Percentiles rank a stretch among this genome's conserved stretches.
Conservation (phyloP, 2,113 vertebrate genomes). For the Brachypteracias leptosomus region DNA sequence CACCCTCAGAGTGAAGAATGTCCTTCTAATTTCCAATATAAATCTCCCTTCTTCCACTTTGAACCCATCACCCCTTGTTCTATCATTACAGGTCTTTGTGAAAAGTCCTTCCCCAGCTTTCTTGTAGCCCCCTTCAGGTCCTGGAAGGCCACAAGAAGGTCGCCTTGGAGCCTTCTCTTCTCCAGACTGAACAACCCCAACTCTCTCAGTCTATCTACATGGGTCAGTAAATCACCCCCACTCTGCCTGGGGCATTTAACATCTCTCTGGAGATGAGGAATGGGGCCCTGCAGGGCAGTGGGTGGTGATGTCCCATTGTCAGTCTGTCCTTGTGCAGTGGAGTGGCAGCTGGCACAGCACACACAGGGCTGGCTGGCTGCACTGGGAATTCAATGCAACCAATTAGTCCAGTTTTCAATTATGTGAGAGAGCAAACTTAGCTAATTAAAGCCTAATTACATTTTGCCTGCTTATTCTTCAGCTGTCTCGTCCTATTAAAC, state of each 20-base stretch:
- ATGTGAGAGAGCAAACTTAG: conserved; percentile 2
- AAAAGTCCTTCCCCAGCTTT: too few species aligned
- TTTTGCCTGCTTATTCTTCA: conserved; percentile 30
- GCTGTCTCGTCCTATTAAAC: conserved; percentile 35
- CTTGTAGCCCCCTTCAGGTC: too few species aligned
- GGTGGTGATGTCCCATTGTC: background rate
- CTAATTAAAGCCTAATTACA: conserved; percentile 57
- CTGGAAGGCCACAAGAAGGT: too few species aligned
- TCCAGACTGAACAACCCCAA: too few species aligned
- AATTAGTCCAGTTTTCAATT: conserved; percentile 54
- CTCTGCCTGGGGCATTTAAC: background rate
- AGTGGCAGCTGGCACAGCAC: background rate
- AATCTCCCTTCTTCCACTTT: too few species aligned
- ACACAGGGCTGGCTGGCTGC: background rate
- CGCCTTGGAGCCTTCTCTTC: too few species aligned
- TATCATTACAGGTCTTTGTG: too few species aligned
- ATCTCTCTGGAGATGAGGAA: background rate
- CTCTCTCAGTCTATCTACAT: too few species aligned
- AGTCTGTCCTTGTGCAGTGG: background rate
- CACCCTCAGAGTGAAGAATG: too few species aligned
- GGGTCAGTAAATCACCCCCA: background rate
- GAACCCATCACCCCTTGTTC: too few species aligned
- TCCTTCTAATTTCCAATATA: too few species aligned
- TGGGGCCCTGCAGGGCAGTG: background rate
- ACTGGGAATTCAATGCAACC: conserved; percentile 25